Evolutionary conservation across 2,797 vertebrate species (phyloP), one percentile per base, ranked within the genome.

Genomic region (Diceros bicornis): DNA sequence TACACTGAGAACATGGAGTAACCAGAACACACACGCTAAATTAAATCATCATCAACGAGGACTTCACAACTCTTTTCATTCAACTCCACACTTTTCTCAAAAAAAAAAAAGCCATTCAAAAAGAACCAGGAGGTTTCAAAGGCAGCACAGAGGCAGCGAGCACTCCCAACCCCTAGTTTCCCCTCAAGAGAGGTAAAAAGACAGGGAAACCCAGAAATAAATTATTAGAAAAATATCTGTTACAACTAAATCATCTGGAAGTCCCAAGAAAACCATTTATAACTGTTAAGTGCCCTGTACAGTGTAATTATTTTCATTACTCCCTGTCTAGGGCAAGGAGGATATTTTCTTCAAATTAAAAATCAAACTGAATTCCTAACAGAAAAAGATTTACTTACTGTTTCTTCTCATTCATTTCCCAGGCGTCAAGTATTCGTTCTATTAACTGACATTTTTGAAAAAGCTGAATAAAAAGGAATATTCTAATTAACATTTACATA

Each of bases 391-490:
- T 27, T 97, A 99, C 99, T 99, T 98, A 99, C 99, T 99, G 99
- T 98, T 99, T 99, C 98, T 99, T 99, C 97, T 99, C 99, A 95
- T 99, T 99, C 98, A 99, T 99, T 96, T 99, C 99, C 99, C 99
- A 99, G 4, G 99, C 99, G 47, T 99, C 99, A 97, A 99, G 98
- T 98, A 99, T 99, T 99, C 99, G 99, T 98, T 99, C 99, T 98
- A 99, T 99, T 98, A 99, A 99, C 97, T 99, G 99, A 99, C 99
- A 99, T 99, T 99, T 99, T 98, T 99, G 99, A 99, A 99, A 99
- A 96, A 99, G 99, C 99, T 99, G 98, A 97, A 96, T 75, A 61
- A 77, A 90, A 97, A 96, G 29, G 55, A 97, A 97, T 25, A 97
- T 71, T 25, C 78, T 4, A 29, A 69, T 98, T 95, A 98, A 52